phyloP scores from a whole-genome alignment of 2,888 invertebrate genomes.

The Rhopalosiphum nymphaeae region DNA sequence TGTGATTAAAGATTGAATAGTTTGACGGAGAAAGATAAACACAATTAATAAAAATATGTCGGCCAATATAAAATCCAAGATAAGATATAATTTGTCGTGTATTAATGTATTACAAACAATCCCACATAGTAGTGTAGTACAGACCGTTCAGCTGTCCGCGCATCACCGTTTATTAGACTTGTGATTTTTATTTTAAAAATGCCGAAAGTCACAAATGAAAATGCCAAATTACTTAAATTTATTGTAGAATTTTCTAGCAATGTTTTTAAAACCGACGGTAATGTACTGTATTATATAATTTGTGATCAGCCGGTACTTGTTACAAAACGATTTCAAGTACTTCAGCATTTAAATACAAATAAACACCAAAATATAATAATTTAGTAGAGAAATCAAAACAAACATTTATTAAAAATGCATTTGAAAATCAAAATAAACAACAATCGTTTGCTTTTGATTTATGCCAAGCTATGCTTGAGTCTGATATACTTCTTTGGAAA shows the following conservation, averaged over 20 bases:
- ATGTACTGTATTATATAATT: too few species aligned
- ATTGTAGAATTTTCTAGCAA: too few species aligned
- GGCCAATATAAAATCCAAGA: too few species aligned
- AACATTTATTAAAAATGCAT: too few species aligned
- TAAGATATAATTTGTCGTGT: background rate
- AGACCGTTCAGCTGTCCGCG: slow-evolving; percentile 7
- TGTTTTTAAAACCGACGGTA: too few species aligned
- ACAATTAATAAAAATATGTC: too few species aligned
- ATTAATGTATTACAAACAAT: background rate
- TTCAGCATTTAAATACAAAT: background rate
- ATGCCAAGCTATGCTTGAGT: background rate
- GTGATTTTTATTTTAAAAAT: background rate
- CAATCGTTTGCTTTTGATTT: background rate
- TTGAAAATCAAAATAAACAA: background rate
- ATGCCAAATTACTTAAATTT: too few species aligned
- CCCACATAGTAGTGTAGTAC: background rate
- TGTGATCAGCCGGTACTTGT: background rate
- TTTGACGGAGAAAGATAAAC: too few species aligned
- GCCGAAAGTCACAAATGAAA: too few species aligned
- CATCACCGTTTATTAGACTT: background rate
- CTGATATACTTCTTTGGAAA: background rate
- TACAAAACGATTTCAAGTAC: background rate
- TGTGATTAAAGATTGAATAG: too few species aligned
- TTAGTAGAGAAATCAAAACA: too few species aligned
- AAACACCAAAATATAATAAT: background rate